phyloP scores from a whole-genome alignment of 2,113 vertebrate genomes.

The Maylandia zebra region DNA sequence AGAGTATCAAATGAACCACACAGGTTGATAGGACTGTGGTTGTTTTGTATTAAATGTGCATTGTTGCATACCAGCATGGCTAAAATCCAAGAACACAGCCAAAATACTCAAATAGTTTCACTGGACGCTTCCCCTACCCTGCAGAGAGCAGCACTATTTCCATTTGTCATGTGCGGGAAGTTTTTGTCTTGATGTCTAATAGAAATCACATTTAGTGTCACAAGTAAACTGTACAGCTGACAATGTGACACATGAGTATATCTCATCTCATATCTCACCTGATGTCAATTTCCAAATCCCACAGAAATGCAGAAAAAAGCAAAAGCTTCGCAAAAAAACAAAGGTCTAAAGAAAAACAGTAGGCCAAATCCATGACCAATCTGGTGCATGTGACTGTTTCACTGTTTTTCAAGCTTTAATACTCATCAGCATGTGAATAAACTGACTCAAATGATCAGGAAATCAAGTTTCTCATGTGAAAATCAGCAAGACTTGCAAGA shows the following conservation, averaged over 20 bases:
- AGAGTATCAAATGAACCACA: not conserved
- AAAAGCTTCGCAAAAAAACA: rapidly evolving
- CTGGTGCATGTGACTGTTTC: not conserved
- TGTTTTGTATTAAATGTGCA: not conserved
- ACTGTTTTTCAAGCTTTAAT: not conserved
- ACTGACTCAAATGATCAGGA: not conserved
- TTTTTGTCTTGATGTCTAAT: not conserved
- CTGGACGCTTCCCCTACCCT: not conserved
- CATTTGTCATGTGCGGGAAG: rapidly evolving
- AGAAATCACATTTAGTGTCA: not conserved
- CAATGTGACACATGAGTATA: not conserved
- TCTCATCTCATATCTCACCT: not conserved
- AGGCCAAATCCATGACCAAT: not conserved
- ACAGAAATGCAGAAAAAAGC: not conserved
- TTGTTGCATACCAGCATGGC: not conserved
- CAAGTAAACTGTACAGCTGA: not conserved
- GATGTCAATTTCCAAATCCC: not conserved
- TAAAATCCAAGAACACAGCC: not conserved
- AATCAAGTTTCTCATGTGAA: not conserved
- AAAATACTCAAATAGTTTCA: not conserved
- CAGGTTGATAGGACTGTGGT: not conserved
- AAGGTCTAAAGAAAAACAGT: not conserved
- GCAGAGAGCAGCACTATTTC: not conserved
- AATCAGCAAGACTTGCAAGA: rapidly evolving
- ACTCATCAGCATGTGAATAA: not conserved